Evolutionary conservation across 2,113 vertebrate species (phyloP).

Genomic region (Syrmaticus mikado): DNA sequence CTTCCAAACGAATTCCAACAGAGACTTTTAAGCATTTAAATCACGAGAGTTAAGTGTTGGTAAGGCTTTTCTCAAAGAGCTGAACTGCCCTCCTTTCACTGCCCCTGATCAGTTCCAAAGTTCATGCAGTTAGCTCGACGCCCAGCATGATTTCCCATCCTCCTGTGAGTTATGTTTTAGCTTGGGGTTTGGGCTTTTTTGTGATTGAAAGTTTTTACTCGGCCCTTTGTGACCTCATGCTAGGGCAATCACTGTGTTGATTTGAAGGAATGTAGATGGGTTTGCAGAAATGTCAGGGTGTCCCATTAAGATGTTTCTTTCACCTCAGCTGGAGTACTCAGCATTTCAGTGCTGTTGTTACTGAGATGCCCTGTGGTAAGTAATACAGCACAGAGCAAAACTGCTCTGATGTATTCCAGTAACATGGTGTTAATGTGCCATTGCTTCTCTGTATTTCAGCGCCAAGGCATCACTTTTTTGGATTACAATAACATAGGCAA

Average conservation of each 20-base stretch:
- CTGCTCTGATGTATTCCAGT: slow-evolving; percentile 23
- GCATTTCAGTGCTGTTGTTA: not conserved
- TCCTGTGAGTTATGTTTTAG: slow-evolving; percentile 18
- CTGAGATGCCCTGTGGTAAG: slow-evolving; percentile 18
- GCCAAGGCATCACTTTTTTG: slow-evolving; percentile 20
- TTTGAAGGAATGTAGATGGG: slow-evolving; percentile 55
- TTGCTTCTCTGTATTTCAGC: slow-evolving; percentile 48
- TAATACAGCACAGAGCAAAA: slow-evolving; percentile 10
- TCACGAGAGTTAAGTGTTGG: not conserved
- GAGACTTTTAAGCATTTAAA: not conserved
- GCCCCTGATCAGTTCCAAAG: not conserved
- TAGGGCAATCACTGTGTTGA: slow-evolving; percentile 38
- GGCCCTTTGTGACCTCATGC: slow-evolving; percentile 36
- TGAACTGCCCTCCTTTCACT: not conserved
- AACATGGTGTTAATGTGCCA: slow-evolving; percentile 50
- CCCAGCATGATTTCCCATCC: not conserved
- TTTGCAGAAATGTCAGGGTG: slow-evolving; percentile 47
- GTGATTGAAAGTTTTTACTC: slow-evolving; percentile 26
- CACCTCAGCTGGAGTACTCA: slow-evolving; percentile 47
- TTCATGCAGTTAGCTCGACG: not conserved
- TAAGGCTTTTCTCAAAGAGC: not conserved
- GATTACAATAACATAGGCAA: not conserved
- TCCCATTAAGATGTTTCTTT: slow-evolving; percentile 63
- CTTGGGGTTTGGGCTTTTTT: slow-evolving; percentile 10
- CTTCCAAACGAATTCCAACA: slow-evolving; percentile 16